Evolutionary conservation across 2,113 vertebrate genomes (phyloP), one percentile per base, ranked within the genome.

Genomic region (Ophthalmolycus amberensis): DNA sequence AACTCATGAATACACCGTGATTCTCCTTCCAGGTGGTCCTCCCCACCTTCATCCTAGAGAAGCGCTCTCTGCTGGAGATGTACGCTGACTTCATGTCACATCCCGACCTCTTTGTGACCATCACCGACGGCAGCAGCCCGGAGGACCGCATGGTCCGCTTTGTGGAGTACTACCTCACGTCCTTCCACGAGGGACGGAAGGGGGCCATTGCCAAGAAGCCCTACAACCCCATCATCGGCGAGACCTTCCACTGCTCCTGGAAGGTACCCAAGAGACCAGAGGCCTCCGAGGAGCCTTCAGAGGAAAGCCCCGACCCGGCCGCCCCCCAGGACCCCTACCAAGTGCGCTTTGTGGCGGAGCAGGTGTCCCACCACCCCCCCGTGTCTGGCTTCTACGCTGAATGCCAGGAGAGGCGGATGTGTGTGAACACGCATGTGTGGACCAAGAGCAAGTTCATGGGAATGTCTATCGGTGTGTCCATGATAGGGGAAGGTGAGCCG

Each of bases 361-460:
- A 99, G 90, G 98, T 99, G 76, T 99, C 98, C 73, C 98, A 99
- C 87, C 98, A 99, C 83, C 98, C 98, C 44, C 98, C 98, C 1
- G 98, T 99, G 88, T 99, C 98, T 1, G 98, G 98, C 85, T 99
- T 99, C 94, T 99, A 99, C 5, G 97, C 98, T 0, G 98, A 99
- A 88, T 99, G 98, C 86, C 94, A 90, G 18, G 98, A 99, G 89
- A 96, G 93, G 86, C 95, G 93, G 83, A 98, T 99, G 94, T 99
- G 98, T 56, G 97, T 99, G 72, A 99, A 98, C 79, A 97, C 97
- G 0, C 98, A 99, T 0, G 95, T 99, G 82, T 99, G 98, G 98
- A 99, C 98, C 90, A 99, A 98, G 93, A 99, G 98, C 95, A 99
- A 99, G 95, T 99, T 99, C 93, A 96, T 99, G 95, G 98, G 98